Conservation (phyloP, 2,113 vertebrate species). For the Philantomba maxwellii region DNA sequence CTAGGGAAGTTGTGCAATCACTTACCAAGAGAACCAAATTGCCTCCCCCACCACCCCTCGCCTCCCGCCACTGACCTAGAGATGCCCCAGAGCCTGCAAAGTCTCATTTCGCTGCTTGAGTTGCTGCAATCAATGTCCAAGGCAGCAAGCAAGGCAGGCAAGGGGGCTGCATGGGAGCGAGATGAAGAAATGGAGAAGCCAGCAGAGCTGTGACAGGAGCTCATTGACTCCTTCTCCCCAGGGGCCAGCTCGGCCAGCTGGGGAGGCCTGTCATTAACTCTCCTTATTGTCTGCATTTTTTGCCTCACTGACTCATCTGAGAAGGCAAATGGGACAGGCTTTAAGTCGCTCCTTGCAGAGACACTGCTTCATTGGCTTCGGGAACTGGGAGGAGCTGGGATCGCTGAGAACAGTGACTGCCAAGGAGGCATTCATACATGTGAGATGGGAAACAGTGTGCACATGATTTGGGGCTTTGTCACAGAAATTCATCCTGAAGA, state of each 20-base stretch:
- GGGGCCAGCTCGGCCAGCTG: conserved; percentile 77
- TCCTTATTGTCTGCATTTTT: conserved; percentile 89
- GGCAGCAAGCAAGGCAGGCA: neutral
- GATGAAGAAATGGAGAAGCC: conserved; percentile 69
- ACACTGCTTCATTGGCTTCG: conserved; percentile 69
- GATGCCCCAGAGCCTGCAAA: conserved; percentile 23
- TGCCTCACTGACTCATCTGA: conserved; percentile 82
- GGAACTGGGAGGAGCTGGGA: conserved; percentile 63
- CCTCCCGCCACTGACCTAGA: neutral
- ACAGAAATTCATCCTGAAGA: neutral
- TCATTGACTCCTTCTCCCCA: conserved; percentile 69
- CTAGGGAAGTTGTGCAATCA: neutral
- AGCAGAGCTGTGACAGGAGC: conserved; percentile 48
- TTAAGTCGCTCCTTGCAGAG: conserved; percentile 76
- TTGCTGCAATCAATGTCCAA: neutral
- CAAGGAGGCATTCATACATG: conserved; percentile 48
- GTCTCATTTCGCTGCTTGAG: neutral
- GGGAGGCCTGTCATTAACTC: conserved; percentile 84
- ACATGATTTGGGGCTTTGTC: neutral
- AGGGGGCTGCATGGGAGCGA: neutral
- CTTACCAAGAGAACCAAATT: conserved; percentile 36
- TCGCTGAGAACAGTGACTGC: conserved; percentile 65
- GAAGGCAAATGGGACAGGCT: conserved; percentile 77
- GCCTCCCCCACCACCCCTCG: neutral
- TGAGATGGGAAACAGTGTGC: conserved; percentile 18